A percentile compares a stretch with the other conserved stretches of the same genome.
Conservation (phyloP, 2,797 vertebrate genomes). For the Anabas testudineus region DNA sequence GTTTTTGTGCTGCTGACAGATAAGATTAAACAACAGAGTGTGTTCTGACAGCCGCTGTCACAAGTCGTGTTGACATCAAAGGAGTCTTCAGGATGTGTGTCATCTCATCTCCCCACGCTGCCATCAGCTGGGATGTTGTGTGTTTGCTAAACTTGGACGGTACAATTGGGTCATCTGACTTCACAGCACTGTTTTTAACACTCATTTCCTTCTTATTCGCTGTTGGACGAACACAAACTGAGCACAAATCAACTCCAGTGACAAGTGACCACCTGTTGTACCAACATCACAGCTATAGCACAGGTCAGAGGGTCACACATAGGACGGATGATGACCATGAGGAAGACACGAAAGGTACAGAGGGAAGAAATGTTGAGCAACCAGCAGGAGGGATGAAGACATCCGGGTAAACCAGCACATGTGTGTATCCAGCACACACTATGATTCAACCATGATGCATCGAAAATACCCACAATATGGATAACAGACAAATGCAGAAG, state of each 20-base stretch:
- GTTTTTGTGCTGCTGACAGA: slow-evolving; percentile 44
- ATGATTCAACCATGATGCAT: background rate
- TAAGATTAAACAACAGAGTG: slow-evolving; percentile 31
- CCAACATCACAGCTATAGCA: slow-evolving; percentile 37
- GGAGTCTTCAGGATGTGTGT: slow-evolving; percentile 22
- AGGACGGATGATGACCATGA: too few relatives aligned
- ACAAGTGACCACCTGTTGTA: slow-evolving; percentile 58
- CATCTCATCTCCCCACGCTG: slow-evolving; percentile 6
- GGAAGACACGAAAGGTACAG: background rate
- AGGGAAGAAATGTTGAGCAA: background rate
- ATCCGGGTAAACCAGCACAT: too few relatives aligned
- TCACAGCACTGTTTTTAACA: background rate
- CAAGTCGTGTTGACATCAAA: slow-evolving; percentile 45
- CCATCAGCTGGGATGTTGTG: slow-evolving; percentile 4
- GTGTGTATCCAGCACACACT: background rate
- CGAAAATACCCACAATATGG: background rate
- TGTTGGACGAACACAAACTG: slow-evolving; percentile 36
- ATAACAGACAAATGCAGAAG: background rate
- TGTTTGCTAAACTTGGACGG: slow-evolving; percentile 1
- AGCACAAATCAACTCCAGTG: slow-evolving; percentile 5
- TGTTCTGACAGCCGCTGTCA: slow-evolving; percentile 52
- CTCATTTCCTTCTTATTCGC: slow-evolving; percentile 9
- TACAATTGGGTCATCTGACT: slow-evolving; percentile 40
- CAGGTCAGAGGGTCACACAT: slow-evolving; percentile 45
- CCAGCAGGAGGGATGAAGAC: background rate